A percentile compares a stretch with the other conserved stretches of the same genome.
Conservation (phyloP, 2,113 vertebrate genomes). For the Paradoxurus hermaphroditus region DNA sequence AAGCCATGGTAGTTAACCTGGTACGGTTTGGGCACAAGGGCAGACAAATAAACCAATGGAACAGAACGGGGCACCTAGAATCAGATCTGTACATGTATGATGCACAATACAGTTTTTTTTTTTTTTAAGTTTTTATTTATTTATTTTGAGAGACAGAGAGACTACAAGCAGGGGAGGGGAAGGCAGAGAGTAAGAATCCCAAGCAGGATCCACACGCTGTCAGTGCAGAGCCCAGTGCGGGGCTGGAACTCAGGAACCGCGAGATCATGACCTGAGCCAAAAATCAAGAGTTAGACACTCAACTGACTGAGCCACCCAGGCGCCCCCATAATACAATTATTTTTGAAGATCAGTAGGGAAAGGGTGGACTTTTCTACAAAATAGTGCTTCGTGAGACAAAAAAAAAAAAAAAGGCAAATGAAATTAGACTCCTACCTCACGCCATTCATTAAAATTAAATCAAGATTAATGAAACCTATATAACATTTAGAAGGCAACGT, state of each 20-base stretch:
- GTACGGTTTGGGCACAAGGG: not conserved
- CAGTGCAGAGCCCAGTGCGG: too few species aligned
- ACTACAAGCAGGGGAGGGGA: too few species aligned
- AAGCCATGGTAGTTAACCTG: not conserved
- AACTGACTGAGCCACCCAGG: too few species aligned
- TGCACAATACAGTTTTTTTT: too few species aligned
- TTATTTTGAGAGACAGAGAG: too few species aligned
- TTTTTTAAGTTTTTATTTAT: too few species aligned
- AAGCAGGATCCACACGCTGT: too few species aligned
- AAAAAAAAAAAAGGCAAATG: too few species aligned
- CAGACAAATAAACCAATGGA: not conserved
- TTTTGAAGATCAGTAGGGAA: not conserved
- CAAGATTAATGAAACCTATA: not conserved
- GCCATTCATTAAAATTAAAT: not conserved
- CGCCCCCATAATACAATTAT: not conserved
- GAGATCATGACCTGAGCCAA: too few species aligned
- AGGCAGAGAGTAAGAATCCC: too few species aligned
- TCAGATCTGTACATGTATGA: not conserved
- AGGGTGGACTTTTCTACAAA: not conserved
- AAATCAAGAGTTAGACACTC: too few species aligned
- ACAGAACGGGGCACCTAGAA: not conserved
- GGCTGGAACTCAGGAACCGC: too few species aligned
- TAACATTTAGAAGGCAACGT: not conserved
- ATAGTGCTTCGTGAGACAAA: not conserved
- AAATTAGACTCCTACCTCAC: not conserved